Evolutionary conservation across 1,140 invertebrate genomes (phyloP).

Genomic region (Grapholita molesta): DNA sequence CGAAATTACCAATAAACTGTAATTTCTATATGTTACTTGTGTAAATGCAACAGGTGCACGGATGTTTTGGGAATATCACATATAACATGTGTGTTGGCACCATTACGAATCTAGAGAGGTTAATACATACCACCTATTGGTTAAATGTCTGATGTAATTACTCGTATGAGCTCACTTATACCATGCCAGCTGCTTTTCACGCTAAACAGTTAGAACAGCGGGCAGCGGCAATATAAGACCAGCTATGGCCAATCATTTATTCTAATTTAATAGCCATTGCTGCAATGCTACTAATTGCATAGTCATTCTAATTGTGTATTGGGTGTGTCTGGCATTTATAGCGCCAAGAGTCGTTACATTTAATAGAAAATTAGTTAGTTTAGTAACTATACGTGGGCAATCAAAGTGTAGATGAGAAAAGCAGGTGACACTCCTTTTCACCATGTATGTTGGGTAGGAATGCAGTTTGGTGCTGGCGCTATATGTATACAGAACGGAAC

Average conservation of each 20-base stretch:
- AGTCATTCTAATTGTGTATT: not conserved
- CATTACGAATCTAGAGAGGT: too few species aligned
- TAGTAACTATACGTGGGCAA: not conserved
- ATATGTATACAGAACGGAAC: too few species aligned
- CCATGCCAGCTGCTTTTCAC: not conserved
- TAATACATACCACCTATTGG: conserved; percentile 17
- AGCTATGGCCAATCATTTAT: not conserved
- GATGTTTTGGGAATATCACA: too few species aligned
- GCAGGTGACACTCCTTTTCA: too few species aligned
- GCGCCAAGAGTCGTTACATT: not conserved
- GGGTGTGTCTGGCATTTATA: not conserved
- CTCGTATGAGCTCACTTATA: not conserved
- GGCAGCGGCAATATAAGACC: not conserved
- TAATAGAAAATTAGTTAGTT: not conserved
- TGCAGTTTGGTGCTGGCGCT: too few species aligned
- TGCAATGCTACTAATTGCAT: not conserved
- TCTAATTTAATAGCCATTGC: not conserved
- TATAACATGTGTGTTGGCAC: too few species aligned
- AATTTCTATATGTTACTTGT: too few species aligned
- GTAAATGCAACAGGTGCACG: too few species aligned
- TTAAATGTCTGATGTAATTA: not conserved
- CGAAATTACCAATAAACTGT: too few species aligned
- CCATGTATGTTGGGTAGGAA: too few species aligned
- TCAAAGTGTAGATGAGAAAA: not conserved
- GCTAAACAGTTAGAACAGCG: not conserved